Conservation (phyloP, 2,113 vertebrate genomes). For the Clarias magur region DNA sequence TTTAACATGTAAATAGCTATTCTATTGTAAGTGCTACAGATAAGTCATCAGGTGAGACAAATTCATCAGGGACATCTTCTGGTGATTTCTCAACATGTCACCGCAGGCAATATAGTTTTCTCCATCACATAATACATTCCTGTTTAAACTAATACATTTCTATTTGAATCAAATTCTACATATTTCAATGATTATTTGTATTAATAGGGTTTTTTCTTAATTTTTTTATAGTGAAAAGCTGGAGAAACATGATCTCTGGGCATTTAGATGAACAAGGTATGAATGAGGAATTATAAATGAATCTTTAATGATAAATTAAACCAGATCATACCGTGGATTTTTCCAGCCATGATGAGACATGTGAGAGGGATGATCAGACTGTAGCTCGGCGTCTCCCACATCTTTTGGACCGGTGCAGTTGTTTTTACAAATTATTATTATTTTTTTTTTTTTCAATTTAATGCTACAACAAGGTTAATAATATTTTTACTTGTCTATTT, state of each 20-base stretch:
- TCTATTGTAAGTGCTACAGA: no score
- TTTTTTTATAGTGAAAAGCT: no score
- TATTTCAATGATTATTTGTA: not conserved
- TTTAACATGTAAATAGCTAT: no score
- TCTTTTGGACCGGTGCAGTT: not conserved
- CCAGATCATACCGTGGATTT: not conserved
- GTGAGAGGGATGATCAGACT: not conserved
- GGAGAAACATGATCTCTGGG: not conserved
- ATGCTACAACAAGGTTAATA: not conserved
- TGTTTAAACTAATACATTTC: no score
- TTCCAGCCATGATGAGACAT: not conserved
- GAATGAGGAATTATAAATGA: not conserved
- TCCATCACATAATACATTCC: no score
- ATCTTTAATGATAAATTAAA: not conserved
- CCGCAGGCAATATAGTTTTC: no score
- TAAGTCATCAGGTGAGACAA: no score
- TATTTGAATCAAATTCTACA: not conserved
- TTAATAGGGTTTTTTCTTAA: no score
- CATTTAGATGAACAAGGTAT: not conserved
- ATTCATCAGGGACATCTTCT: no score
- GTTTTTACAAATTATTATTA: not conserved
- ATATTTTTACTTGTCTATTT: not conserved
- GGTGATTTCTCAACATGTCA: no score
- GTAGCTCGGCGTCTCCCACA: not conserved
- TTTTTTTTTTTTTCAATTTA: not conserved